A percentile compares a stretch with the other conserved stretches of the same genome.
Conservation (phyloP, 2,797 vertebrate species). For the Amazonetta brasiliensis region DNA sequence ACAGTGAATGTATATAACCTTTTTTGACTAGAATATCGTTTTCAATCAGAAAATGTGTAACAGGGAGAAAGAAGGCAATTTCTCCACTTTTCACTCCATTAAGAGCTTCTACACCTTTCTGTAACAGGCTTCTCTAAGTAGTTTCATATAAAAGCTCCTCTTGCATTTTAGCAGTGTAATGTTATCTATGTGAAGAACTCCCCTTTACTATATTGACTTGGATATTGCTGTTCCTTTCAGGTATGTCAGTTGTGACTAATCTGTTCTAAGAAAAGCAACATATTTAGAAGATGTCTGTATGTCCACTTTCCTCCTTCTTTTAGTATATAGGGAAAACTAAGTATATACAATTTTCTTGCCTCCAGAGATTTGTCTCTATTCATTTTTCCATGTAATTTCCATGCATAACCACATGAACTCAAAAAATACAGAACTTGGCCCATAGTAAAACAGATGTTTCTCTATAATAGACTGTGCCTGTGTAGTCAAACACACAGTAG, state of each 20-base stretch:
- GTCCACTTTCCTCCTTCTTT: background rate
- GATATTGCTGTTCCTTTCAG: background rate
- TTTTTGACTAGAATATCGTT: background rate
- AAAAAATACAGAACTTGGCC: background rate
- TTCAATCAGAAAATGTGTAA: background rate
- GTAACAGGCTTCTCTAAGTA: background rate
- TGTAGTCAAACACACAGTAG: background rate
- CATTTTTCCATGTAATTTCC: background rate
- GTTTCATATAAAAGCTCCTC: background rate
- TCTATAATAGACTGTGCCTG: background rate
- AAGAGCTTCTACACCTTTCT: background rate
- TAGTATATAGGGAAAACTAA: background rate
- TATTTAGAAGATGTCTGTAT: background rate
- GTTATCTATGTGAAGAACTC: background rate
- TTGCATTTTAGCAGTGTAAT: background rate
- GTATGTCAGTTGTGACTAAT: background rate
- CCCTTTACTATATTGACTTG: background rate
- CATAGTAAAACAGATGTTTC: background rate
- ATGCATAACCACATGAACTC: background rate
- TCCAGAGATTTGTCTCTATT: background rate
- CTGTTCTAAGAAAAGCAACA: background rate
- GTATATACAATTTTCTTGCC: background rate
- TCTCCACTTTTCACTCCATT: background rate
- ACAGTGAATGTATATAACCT: accelerated
- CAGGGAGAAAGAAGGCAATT: background rate